phyloP scores from a whole-genome alignment of 64 coral and sea anemone species.

The Acropora yongei region DNA sequence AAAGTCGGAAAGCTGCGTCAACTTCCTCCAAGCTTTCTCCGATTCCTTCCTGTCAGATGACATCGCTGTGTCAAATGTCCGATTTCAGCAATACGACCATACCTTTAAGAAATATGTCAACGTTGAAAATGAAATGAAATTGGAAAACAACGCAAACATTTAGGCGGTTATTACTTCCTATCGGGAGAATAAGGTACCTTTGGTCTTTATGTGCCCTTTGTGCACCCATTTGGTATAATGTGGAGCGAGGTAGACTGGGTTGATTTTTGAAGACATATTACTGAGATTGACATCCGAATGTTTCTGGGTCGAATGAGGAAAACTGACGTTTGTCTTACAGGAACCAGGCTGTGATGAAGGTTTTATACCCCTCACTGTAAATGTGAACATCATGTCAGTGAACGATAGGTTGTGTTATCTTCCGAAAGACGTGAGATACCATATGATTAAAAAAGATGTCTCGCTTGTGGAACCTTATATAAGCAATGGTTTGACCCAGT shows the following conservation, averaged over 20 bases:
- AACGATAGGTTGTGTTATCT: too few relatives aligned
- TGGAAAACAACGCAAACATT: background rate
- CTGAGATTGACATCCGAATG: too few relatives aligned
- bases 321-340: background rate
- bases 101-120: background rate
- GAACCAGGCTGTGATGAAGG: background rate
- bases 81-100: slow-evolving; percentile 2
- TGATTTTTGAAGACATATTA: too few relatives aligned
- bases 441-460: background rate
- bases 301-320: too few relatives aligned
- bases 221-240: too few relatives aligned
- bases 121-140: background rate
- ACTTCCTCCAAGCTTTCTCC: slow-evolving; percentile 7
- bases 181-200: background rate
- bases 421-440: background rate
- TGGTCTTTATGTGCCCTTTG: too few relatives aligned
- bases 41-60: slow-evolving; percentile 1
- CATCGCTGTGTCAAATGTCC: background rate
- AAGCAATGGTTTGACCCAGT: slow-evolving; percentile 5
- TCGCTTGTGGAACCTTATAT: slow-evolving; percentile 5
- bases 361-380: background rate
- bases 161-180: background rate
- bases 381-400: background rate
- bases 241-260: too few relatives aligned
- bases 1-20: background rate